Evolutionary conservation across 2,888 invertebrate species (phyloP), one percentile per base, ranked within the genome.

Genomic region (Vesta saturnalis): DNA sequence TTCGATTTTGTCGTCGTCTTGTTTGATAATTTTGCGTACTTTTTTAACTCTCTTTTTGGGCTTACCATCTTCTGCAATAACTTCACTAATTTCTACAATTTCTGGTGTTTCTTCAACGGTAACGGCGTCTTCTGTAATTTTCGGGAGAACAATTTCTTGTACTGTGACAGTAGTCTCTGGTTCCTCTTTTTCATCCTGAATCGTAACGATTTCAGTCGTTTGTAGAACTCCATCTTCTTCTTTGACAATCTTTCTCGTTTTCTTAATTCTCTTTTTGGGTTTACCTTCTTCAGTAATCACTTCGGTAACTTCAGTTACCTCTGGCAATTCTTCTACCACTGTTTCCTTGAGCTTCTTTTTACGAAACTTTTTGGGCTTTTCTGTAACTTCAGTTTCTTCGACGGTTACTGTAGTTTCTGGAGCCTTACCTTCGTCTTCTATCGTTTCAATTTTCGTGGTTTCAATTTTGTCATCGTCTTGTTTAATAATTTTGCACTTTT

Each of bases 231-330:
- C 76, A 59, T 82, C 85, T 72, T 74, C 83, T 0, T 81, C 82
- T 74, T 85, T 86, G 64, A 80, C 85, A 35, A 85, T 81, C 0
- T 82, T 77, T 35, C 85, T 80, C 55, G 82, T 85, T 75, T 78
- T 30, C 1, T 16, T 67, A 12, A 10, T 19, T 8, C 60, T 16
- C 19, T 60, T 65, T 10, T 54, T 61, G 4, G 78, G 73, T 55
- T 72, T 70, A 8, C 80, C 79, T 56, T 75, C 72, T 65, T 74
- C 64, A 8, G 76, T 73, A 16, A 75, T 61, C 3, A 73, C 60
- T 71, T 81, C 77, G 18, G 75, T 77, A 55, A 78, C 75, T 73
- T 75, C 76, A 1, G 84, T 70, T 2, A 73, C 77, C 46, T 80
- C 76, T 10, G 80, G 78, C 2, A 81, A 62, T 70, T 85, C 76